Evolutionary conservation across 2,888 invertebrate genomes (phyloP).

Genomic region (Drosophila differens): DNA sequence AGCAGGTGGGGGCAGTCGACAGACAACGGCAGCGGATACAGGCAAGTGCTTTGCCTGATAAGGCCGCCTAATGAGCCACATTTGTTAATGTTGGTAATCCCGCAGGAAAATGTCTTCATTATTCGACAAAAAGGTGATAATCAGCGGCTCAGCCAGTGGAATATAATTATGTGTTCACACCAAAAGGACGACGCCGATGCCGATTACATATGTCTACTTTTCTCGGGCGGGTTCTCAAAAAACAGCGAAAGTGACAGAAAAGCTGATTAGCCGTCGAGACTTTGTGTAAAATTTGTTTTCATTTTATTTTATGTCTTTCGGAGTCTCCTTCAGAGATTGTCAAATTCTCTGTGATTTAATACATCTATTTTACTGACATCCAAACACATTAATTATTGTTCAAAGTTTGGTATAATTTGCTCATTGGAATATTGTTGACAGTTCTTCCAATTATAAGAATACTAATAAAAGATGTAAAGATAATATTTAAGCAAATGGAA

Average conservation of each 20-base stretch:
- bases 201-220: not conserved
- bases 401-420: not conserved
- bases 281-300: not conserved
- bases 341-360: too few species aligned
- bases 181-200: constrained; percentile 7
- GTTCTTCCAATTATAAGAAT: not conserved
- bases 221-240: not conserved
- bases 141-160: constrained; percentile 32
- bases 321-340: not conserved
- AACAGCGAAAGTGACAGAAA: not conserved
- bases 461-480: not conserved
- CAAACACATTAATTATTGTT: not conserved
- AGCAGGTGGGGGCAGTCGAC: not conserved
- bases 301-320: not conserved
- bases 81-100: constrained; percentile 48
- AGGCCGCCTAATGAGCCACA: constrained; percentile 62
- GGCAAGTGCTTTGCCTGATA: constrained; percentile 50
- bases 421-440: not conserved
- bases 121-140: constrained; percentile 51
- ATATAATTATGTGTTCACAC: constrained; percentile 50
- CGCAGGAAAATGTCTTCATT: constrained; percentile 34
- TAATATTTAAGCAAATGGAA: not conserved
- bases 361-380: too few species aligned
- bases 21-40: constrained; percentile 17
- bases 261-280: not conserved